Percentiles rank a stretch among this genome's conserved stretches.
These are phyloP conservation scores for Hermatobates lingyangjiaoensis DNA, from an alignment of 1,140 invertebrate species.

Conservation along the genomic window DNA sequence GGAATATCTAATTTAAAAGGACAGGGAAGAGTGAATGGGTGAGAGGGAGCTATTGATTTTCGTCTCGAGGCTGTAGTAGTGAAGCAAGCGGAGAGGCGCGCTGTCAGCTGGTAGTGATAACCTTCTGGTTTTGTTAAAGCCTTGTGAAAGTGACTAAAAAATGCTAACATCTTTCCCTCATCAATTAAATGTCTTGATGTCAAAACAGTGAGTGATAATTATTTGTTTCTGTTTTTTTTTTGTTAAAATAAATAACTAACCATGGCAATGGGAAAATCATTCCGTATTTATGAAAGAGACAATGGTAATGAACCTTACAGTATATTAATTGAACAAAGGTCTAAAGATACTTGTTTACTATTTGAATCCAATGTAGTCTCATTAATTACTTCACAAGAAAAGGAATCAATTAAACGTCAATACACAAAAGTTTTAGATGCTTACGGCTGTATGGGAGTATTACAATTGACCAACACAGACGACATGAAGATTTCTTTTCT, in stretches of 20 bases:
- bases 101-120: no score
- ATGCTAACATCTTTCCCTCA: background rate
- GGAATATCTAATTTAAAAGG: no score
- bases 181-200: background rate
- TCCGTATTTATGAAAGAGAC: slow-evolving; percentile 73
- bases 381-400: slow-evolving; percentile 58
- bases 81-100: no score
- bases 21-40: no score
- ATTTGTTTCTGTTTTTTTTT: background rate
- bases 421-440: slow-evolving; percentile 80
- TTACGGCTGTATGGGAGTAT: slow-evolving; percentile 78
- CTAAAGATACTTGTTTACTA: slow-evolving; percentile 64
- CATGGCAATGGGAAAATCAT: slow-evolving; percentile 87
- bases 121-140: no score
- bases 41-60: no score
- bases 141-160: no score
- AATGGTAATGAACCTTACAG: slow-evolving; percentile 63
- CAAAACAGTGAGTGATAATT: background rate
- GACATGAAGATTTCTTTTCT: slow-evolving; percentile 68
- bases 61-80: no score
- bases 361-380: slow-evolving; percentile 82
- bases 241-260: background rate
- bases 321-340: slow-evolving; percentile 69
- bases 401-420: slow-evolving; percentile 65
- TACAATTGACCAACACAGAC: slow-evolving; percentile 67